Percentiles rank a stretch among this genome's conserved stretches.
phyloP scores from a whole-genome alignment of 2,888 invertebrate genomes.

The Pristionchus arcanus region DNA sequence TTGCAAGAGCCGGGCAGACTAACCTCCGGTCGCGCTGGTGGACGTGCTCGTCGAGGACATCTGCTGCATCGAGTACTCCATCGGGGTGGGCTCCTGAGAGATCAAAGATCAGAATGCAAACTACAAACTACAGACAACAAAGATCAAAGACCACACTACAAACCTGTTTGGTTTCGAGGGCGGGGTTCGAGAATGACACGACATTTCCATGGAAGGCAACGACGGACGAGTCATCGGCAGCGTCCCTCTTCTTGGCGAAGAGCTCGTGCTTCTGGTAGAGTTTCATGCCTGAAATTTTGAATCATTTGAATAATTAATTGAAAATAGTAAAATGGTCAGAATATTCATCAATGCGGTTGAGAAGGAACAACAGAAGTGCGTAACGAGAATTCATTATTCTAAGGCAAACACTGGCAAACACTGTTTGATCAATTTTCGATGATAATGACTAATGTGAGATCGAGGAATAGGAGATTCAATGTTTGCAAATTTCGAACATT shows the following conservation, averaged over 20 bases:
- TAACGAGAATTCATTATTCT: too few relatives aligned
- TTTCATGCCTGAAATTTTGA: constrained; percentile 26
- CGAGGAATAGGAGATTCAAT: too few relatives aligned
- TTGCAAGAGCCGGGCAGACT: not conserved
- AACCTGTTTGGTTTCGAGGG: constrained; percentile 69
- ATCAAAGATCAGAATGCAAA: not conserved
- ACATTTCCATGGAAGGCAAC: constrained; percentile 79
- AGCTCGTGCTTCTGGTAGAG: constrained; percentile 62
- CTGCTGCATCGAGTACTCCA: constrained; percentile 78
- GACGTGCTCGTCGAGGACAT: constrained; percentile 61
- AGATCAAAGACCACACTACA: not conserved
- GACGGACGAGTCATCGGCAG: constrained; percentile 76
- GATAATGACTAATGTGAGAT: not conserved
- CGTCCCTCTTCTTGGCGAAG: constrained; percentile 76
- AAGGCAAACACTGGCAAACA: not conserved
- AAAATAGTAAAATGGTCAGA: too few relatives aligned
- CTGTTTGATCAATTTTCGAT: not conserved
- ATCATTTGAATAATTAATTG: not conserved
- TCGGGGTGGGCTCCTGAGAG: constrained; percentile 66
- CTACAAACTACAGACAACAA: not conserved
- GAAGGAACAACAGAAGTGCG: too few relatives aligned
- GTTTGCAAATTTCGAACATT: too few relatives aligned
- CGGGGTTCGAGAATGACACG: constrained; percentile 78
- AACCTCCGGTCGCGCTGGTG: constrained; percentile 38
- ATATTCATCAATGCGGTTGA: too few relatives aligned